phyloP scores from a whole-genome alignment of 2,888 invertebrate species.

The Cataglyphis livida region DNA sequence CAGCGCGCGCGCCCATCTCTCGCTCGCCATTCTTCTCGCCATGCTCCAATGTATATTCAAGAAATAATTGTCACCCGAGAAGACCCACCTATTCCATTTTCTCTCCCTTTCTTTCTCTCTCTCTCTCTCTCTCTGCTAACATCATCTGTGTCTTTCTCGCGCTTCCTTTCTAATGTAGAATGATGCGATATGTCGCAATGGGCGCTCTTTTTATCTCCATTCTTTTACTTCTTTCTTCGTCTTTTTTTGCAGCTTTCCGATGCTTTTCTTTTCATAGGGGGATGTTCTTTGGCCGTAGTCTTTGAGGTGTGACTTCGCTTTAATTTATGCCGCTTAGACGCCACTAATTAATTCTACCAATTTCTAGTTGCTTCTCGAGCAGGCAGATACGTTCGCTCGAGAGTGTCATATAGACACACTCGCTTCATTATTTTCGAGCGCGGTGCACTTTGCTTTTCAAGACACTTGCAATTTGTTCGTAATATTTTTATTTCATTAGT shows the following conservation, averaged over 20 bases:
- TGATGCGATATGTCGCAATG: constrained; percentile 48
- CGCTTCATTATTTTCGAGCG: constrained; percentile 28
- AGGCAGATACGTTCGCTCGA: constrained; percentile 5
- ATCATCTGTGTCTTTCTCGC: constrained; percentile 20
- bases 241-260: constrained; percentile 28
- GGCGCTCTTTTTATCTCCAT: constrained; percentile 10
- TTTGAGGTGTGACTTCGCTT: constrained; percentile 64
- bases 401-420: constrained; percentile 5
- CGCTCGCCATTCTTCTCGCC: constrained; percentile 28
- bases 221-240: constrained; percentile 2
- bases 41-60: constrained; percentile 68
- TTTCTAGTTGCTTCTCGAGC: constrained; percentile 16
- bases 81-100: constrained; percentile 57
- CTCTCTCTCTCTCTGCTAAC: constrained; percentile 17
- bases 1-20: constrained; percentile 57
- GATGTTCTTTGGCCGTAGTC: neutral
- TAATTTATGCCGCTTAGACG: constrained; percentile 63
- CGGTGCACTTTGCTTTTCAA: neutral
- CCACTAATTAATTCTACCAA: constrained; percentile 67
- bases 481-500: neutral
- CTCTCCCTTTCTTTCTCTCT: neutral
- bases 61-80: constrained; percentile 81
- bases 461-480: neutral
- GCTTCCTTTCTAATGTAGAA: constrained; percentile 19
- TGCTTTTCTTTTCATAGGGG: constrained; percentile 30